These are phyloP conservation scores for Deladenus siricidicola DNA, from an alignment of 2,888 invertebrate genomes.

Conservation along the genomic window DNA sequence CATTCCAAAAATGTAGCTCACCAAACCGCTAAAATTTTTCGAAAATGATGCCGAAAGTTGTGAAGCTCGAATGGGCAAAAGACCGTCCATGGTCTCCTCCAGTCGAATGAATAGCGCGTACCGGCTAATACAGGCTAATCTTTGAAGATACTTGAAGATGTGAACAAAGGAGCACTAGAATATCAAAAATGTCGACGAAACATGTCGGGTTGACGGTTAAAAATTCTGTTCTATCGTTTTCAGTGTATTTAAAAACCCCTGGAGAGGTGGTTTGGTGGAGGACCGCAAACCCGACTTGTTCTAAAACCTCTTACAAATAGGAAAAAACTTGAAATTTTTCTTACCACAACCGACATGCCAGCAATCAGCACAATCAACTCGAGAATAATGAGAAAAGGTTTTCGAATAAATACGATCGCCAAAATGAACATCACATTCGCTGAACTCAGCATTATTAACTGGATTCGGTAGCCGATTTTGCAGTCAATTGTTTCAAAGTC, in stretches of 20 bases:
- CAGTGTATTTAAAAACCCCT: too few relatives aligned
- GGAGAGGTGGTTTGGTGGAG: too few relatives aligned
- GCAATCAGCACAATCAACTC: slow-evolving; percentile 31
- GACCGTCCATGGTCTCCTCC: slow-evolving; percentile 65
- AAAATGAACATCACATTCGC: slow-evolving; percentile 27
- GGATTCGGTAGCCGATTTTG: slow-evolving; percentile 31
- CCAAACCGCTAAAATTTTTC: not conserved
- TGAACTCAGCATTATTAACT: slow-evolving; percentile 31
- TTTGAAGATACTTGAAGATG: slow-evolving; percentile 62
- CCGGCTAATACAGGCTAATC: slow-evolving; percentile 35
- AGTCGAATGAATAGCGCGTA: slow-evolving; percentile 70
- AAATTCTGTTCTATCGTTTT: too few relatives aligned
- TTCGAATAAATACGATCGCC: slow-evolving; percentile 27
- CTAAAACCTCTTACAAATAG: not conserved
- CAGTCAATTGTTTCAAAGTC: slow-evolving; percentile 45
- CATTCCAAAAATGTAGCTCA: too few relatives aligned
- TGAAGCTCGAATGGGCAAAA: not conserved
- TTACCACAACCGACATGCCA: slow-evolving; percentile 38
- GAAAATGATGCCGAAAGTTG: not conserved
- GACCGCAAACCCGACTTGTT: too few relatives aligned
- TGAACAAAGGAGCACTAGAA: too few relatives aligned
- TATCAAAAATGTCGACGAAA: too few relatives aligned
- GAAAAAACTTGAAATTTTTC: not conserved
- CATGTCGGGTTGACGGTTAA: too few relatives aligned
- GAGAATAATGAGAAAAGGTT: slow-evolving; percentile 35